Percentiles rank a stretch among this genome's conserved stretches.
phyloP scores from a whole-genome alignment of 2,113 vertebrate species.

The Climacteris rufus region DNA sequence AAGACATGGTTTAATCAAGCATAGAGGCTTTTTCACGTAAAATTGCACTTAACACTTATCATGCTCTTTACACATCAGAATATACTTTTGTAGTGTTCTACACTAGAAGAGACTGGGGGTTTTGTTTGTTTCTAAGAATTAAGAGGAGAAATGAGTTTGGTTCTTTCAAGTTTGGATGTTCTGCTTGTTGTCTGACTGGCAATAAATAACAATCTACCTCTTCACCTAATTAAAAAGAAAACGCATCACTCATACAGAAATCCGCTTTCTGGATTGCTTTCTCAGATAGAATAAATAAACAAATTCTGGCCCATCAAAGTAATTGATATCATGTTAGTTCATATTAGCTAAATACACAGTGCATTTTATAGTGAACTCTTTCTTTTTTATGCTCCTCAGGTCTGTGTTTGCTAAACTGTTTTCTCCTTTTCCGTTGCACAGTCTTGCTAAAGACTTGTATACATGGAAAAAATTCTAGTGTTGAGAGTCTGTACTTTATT shows the following conservation, averaged over 20 bases:
- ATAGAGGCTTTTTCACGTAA: neutral
- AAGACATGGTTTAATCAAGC: neutral
- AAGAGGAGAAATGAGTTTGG: neutral
- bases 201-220: neutral
- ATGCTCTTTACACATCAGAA: neutral
- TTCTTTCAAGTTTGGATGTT: neutral
- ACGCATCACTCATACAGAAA: neutral
- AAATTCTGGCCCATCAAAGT: neutral
- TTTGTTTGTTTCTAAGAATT: neutral
- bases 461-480: fast-evolving
- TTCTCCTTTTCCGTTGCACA: neutral
- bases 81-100: neutral
- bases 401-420: neutral
- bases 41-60: neutral
- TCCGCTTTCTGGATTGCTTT: neutral
- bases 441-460: neutral
- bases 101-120: fast-evolving
- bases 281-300: neutral
- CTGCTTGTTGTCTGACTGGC: neutral
- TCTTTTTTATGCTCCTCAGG: neutral
- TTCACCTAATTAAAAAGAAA: neutral
- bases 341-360: neutral
- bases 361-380: neutral
- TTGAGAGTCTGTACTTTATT: neutral
- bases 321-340: neutral